Conservation (phyloP, 2,888 invertebrate species). For the Temnothorax unifasciatus region DNA sequence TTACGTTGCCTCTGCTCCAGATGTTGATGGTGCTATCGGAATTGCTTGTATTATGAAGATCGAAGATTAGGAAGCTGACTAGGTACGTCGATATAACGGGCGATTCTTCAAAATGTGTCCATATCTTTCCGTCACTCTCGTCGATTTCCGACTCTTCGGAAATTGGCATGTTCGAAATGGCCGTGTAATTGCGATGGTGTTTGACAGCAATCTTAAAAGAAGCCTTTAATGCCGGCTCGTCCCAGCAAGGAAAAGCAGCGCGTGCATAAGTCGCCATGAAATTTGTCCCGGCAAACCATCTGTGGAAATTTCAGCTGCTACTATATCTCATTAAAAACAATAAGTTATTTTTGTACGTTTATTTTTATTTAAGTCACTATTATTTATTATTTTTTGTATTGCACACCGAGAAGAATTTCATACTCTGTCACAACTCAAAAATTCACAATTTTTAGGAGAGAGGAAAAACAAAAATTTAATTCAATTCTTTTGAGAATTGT, state of each 20-base stretch:
- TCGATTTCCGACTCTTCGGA: conserved; percentile 26
- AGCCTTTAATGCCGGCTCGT: conserved; percentile 91
- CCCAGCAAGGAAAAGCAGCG: conserved; percentile 92
- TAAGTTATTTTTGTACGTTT: not conserved
- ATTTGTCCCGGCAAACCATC: conserved; percentile 90
- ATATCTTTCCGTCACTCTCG: conserved; percentile 42
- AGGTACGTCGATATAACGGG: conserved; percentile 87
- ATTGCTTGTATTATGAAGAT: conserved; percentile 82
- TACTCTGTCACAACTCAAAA: too few relatives aligned
- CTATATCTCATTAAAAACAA: not conserved
- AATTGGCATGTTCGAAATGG: conserved; percentile 83
- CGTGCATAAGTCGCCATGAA: conserved; percentile 90
- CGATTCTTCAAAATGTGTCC: conserved; percentile 75
- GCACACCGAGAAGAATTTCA: too few relatives aligned
- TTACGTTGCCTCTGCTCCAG: conserved; percentile 72
- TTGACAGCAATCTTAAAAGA: conserved; percentile 89
- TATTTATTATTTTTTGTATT: not conserved
- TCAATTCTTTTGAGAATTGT: too few relatives aligned
- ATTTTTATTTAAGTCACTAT: not conserved
- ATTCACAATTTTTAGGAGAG: too few relatives aligned
- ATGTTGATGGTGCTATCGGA: conserved; percentile 71
- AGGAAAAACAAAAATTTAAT: too few relatives aligned
- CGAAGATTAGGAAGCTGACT: conserved; percentile 88
- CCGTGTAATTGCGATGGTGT: conserved; percentile 86
- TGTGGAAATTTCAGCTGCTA: conserved; percentile 77